Evolutionary conservation across 2,797 vertebrate genomes (phyloP), one percentile per base, ranked within the genome.

Genomic region (Schizopygopsis pylzovi): DNA sequence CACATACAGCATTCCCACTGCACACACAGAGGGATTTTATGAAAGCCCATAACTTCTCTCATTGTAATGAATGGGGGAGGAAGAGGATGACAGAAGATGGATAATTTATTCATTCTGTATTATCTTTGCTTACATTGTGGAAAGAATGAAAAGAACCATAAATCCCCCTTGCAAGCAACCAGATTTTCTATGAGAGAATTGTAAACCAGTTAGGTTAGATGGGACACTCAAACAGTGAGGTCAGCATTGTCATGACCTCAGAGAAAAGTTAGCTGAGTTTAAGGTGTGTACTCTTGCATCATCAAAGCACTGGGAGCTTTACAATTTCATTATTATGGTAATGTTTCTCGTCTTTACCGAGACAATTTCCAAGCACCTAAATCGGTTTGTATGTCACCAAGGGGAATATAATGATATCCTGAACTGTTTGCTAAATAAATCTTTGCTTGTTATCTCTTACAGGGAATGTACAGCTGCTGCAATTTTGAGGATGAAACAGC

Each of bases 401-500:
- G 20, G 79, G 81, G 39, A 54, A 82, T 45, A 59, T 80, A 75
- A 68, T 70, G 71, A 85, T 73, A 65, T 45, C 39, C 47, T 83
- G 56, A 72, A 79, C 67, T 59, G 20, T 68, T 83, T 79, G 52
- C 25, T 78, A 63, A 88, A 79, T 79, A 86, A 81, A 81, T 88
- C 0, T 39, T 82, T 63, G 73, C 75, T 81, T 73, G 37, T 76
- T 77, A 39, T 85, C 45, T 82, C 85, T 87, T 83, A 72, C 90
- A 98, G 97, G 97, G 97, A 71, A 98, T 98, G 97, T 98, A 98
- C 94, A 98, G 97, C 89, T 98, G 97, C 92, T 98, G 97, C 93
- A 96, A 95, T 89, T 96, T 96, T 13, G 97, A 98, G 88, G 97
- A 97, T 82, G 95, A 96, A 90, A 96, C 94, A 0, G 68, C 88